Conservation (phyloP, 2,113 vertebrate species). For the Mandrillus leucophaeus region DNA sequence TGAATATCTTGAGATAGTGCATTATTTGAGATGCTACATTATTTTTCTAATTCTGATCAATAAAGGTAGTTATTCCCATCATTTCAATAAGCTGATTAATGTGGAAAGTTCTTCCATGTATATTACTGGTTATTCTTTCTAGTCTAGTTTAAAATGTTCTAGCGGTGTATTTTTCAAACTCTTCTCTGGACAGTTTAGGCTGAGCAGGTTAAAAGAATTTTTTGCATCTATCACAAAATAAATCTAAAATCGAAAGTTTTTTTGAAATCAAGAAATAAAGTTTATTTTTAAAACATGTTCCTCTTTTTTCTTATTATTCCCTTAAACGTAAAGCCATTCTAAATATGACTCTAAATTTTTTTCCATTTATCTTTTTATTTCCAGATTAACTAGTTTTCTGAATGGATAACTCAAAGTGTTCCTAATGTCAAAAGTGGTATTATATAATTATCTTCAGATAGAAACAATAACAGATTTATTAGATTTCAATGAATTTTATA, state of each 20-base stretch:
- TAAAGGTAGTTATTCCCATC: neutral
- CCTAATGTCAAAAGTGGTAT: constrained; percentile 1
- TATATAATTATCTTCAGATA: neutral
- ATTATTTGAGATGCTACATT: neutral
- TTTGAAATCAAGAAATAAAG: constrained; percentile 51
- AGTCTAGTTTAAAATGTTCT: neutral
- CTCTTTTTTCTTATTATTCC: neutral
- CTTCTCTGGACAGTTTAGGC: neutral
- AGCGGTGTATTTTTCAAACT: neutral
- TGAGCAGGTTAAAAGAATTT: neutral
- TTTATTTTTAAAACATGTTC: neutral
- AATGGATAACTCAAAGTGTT: constrained; percentile 41
- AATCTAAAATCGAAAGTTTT: neutral
- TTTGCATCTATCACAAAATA: neutral
- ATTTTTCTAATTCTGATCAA: neutral
- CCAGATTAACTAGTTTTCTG: constrained; percentile 5
- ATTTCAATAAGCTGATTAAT: neutral
- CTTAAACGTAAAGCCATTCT: neutral
- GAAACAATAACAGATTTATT: constrained; percentile 11
- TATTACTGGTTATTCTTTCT: neutral
- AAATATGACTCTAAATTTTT: neutral
- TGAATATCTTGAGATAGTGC: neutral
- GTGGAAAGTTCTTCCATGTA: neutral
- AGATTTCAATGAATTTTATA: constrained; percentile 29
- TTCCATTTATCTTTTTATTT: constrained; percentile 4